Percentiles rank a stretch among this genome's conserved stretches.
Evolutionary conservation across 2,113 vertebrate genomes (phyloP).

Genomic region (Muscicapa adusta): DNA sequence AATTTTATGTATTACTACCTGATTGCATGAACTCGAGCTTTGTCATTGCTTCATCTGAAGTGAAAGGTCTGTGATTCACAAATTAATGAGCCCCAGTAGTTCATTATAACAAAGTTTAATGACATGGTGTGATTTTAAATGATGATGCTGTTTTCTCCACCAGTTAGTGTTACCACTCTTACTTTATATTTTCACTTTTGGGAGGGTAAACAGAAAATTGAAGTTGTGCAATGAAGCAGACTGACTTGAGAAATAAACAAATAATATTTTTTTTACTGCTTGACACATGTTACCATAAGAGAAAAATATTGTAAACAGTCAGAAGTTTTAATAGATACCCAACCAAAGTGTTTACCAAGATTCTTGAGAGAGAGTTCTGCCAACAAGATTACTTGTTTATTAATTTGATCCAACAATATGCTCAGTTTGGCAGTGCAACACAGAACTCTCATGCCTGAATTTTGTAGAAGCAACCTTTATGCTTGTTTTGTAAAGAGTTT

Average conservation of each 20-base stretch:
- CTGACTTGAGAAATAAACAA: not conserved
- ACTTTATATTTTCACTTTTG: not conserved
- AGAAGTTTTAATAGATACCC: not conserved
- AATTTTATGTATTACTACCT: constrained; percentile 44
- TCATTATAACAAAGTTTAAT: constrained; percentile 42
- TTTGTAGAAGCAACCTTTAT: not conserved
- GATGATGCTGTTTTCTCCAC: not conserved
- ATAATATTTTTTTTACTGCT: not conserved
- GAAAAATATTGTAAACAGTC: not conserved
- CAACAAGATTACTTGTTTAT: not conserved
- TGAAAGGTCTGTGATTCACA: constrained; percentile 44
- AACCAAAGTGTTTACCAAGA: not conserved
- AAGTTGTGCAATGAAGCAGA: not conserved
- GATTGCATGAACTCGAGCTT: constrained; percentile 33
- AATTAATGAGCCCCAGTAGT: constrained; percentile 21
- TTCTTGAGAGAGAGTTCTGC: not conserved
- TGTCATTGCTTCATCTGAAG: constrained; percentile 38
- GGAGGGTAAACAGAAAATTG: not conserved
- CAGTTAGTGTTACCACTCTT: not conserved
- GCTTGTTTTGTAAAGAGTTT: not conserved
- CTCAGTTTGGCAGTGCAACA: not conserved
- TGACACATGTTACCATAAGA: not conserved
- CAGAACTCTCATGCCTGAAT: not conserved
- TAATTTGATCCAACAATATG: not conserved
- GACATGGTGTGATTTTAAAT: constrained; percentile 15